These are phyloP conservation scores for Tiliqua scincoides DNA, from an alignment of 2,113 vertebrate species.

Conservation along the genomic window DNA sequence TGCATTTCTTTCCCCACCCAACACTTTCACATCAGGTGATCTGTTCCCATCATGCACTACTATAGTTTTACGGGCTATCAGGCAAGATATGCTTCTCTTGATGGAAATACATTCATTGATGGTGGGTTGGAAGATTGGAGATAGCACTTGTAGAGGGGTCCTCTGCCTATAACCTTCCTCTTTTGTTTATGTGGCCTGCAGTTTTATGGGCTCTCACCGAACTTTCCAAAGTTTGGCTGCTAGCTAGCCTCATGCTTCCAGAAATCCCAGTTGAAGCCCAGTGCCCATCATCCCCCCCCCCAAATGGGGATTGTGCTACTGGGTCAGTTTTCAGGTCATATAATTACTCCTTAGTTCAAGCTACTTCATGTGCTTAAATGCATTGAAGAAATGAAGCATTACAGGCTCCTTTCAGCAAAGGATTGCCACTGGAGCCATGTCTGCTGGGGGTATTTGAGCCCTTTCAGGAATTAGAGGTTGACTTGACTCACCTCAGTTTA, in stretches of 20 bases:
- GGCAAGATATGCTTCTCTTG: background rate
- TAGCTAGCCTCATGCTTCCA: background rate
- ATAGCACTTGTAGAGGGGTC: background rate
- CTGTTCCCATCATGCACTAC: background rate
- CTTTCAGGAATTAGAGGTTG: background rate
- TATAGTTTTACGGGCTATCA: background rate
- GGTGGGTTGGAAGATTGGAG: background rate
- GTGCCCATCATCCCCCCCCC: background rate
- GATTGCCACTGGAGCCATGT: background rate
- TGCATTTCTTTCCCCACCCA: background rate
- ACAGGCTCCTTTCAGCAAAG: constrained; percentile 1
- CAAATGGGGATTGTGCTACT: background rate
- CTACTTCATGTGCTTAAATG: background rate
- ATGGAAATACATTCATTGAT: background rate
- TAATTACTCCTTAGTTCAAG: background rate
- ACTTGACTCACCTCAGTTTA: constrained; percentile 3
- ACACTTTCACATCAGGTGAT: background rate
- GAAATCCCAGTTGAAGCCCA: constrained; percentile 10
- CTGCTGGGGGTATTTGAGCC: background rate
- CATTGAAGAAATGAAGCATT: background rate
- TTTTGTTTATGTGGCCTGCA: background rate
- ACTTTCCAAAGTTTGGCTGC: fast-evolving
- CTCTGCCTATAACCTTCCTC: background rate
- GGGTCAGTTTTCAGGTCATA: background rate
- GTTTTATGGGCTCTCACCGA: background rate